Base-by-base conservation (phyloP, 2,888 invertebrate species). In the Thereva nobilitata region DNA sequence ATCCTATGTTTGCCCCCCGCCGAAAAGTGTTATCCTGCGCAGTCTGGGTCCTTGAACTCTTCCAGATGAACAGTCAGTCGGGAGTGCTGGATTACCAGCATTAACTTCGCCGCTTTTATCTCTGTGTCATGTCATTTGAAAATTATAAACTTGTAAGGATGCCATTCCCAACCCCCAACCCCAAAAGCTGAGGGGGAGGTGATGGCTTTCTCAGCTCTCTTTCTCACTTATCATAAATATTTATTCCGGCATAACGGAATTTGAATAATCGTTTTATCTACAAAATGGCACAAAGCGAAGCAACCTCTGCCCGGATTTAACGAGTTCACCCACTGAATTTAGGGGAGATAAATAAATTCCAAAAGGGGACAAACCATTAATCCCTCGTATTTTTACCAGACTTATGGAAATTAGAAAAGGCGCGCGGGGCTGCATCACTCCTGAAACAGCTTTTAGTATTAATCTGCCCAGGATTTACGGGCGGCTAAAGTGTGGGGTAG, bases 231-330 rank as follows among this genome's bases (percentile, higher is more conserved):
- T 61, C 61, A 61, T 61, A 61, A 61, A 61, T 61, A 61, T 61
- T 61, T 61, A 61, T 61, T 50, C 50, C 61, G 40, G 61, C 61
- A 61, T 50, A 61, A 50, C 61, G 40, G 41, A 61, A 61, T 61
- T 61, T 61, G 61, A 61, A 61, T 61, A 61, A 61, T 61, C 50
- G 61, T 50, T 61, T 61, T 61, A 61, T 61, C 61, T 61, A 40
- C 50, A 50, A 49, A 50, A 61, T 61, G 50, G 61, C 50, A 61
- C 61, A 61, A 61, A 61, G 61, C 50, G 61, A 61, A 61, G 49
- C 50, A 45, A 50, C 61, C 61, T 50, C 61, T 23, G 35, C 23
- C 10, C 37, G 40, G 41, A 50, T 50, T 61, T 61, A 61, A 61
- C 61, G 61, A 61, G 61, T 61, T 61, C 61, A 50, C 41, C 41